These are phyloP conservation scores for Phania funesta DNA, from an alignment of 2,888 invertebrate genomes.

Conservation along the genomic window DNA sequence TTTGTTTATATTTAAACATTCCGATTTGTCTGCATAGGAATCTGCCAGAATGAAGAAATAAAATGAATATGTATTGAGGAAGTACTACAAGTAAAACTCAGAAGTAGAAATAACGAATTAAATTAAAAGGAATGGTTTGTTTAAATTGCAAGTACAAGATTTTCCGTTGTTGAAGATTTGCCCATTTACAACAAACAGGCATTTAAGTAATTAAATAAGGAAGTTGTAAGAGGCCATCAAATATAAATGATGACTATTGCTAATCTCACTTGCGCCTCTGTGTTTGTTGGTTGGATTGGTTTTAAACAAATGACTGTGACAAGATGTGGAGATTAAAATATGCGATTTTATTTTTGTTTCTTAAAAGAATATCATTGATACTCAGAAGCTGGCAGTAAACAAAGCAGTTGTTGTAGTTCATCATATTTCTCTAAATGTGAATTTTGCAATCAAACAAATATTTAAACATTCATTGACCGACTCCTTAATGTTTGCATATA, in stretches of 20 bases:
- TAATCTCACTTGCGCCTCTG: background rate
- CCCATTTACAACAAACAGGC: slow-evolving; percentile 23
- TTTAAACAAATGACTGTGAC: background rate
- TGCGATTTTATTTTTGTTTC: slow-evolving; percentile 1
- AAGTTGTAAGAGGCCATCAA: slow-evolving; percentile 52
- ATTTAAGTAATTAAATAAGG: slow-evolving; percentile 57
- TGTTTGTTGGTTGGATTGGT: background rate
- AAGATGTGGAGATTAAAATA: slow-evolving; percentile 1
- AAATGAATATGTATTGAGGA: slow-evolving; percentile 12
- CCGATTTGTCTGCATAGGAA: background rate
- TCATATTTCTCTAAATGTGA: background rate
- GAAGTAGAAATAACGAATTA: no score
- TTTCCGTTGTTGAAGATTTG: background rate
- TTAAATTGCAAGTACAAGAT: background rate
- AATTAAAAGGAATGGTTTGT: slow-evolving; percentile 23
- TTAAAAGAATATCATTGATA: slow-evolving; percentile 20
- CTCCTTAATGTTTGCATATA: background rate
- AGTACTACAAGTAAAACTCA: slow-evolving; percentile 8
- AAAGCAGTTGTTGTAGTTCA: background rate
- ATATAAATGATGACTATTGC: slow-evolving; percentile 41
- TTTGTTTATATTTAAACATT: slow-evolving; percentile 3
- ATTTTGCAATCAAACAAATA: slow-evolving; percentile 1
- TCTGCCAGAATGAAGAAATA: slow-evolving; percentile 21
- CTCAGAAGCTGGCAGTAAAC: slow-evolving; percentile 8
- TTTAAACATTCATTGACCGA: slow-evolving; percentile 14